These are phyloP conservation scores for Rhagophthalmus giganteus DNA, from an alignment of 2,888 invertebrate genomes.

Conservation along the genomic window DNA sequence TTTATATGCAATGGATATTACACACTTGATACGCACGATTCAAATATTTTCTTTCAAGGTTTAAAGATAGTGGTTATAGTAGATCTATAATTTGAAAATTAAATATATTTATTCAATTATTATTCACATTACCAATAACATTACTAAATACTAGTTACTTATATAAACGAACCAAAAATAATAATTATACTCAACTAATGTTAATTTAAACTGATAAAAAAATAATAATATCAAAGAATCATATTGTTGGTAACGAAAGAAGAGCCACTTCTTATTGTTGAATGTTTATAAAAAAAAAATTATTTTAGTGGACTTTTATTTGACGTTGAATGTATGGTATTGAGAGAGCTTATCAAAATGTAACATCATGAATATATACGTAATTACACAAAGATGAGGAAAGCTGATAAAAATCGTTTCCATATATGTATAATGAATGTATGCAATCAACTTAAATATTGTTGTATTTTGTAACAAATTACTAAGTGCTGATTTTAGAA, in stretches of 20 bases:
- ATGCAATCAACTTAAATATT: constrained; percentile 5
- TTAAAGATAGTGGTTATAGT: too few species aligned
- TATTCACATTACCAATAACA: too few species aligned
- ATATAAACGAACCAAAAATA: not conserved
- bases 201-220: not conserved
- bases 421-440: constrained; percentile 18
- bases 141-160: too few species aligned
- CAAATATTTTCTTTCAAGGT: too few species aligned
- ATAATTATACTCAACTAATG: too few species aligned
- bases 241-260: not conserved
- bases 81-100: too few species aligned
- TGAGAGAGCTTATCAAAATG: constrained; percentile 12
- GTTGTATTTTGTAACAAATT: not conserved
- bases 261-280: not conserved
- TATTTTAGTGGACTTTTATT: not conserved
- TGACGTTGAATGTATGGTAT: constrained; percentile 11
- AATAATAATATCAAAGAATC: not conserved
- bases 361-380: constrained; percentile 10
- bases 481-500: not conserved
- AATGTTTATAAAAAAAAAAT: not conserved
- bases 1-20: too few species aligned
- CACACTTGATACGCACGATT: too few species aligned
- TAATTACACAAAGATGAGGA: constrained; percentile 11
- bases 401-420: constrained; percentile 5
- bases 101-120: too few species aligned